phyloP scores from a whole-genome alignment of 2,797 vertebrate genomes.

The Melanogrammus aeglefinus region DNA sequence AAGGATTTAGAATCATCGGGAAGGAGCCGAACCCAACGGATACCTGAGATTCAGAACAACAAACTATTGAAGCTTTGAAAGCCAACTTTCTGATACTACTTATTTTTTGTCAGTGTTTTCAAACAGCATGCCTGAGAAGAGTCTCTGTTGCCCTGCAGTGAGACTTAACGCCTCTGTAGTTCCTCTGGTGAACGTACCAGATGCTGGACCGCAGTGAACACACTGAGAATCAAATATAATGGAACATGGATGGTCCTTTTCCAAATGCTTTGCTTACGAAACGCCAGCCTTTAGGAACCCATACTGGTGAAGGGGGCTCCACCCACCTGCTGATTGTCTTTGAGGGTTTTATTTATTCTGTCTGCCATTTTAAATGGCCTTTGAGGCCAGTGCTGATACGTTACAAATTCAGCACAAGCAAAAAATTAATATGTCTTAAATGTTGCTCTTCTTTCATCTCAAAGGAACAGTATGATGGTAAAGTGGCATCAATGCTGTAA shows the following conservation, averaged over 20 bases:
- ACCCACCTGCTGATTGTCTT: conserved; percentile 64
- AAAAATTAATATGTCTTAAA: conserved; percentile 60
- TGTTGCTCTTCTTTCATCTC: conserved; percentile 54
- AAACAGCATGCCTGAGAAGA: background rate
- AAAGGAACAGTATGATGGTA: conserved; percentile 51
- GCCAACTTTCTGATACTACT: too few species aligned
- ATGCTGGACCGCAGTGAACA: background rate
- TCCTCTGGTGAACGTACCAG: conserved; percentile 17
- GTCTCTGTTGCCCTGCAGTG: background rate
- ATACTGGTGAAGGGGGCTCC: conserved; percentile 6
- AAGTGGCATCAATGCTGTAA: conserved; percentile 74
- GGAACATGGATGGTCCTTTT: conserved; percentile 58
- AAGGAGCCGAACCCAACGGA: background rate
- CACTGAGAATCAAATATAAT: conserved; percentile 43
- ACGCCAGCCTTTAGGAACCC: conserved; percentile 24
- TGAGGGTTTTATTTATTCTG: conserved; percentile 63
- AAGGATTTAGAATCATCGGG: background rate
- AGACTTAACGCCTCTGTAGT: background rate
- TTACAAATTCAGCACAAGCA: conserved; percentile 59
- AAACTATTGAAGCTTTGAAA: background rate
- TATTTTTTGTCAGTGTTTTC: background rate
- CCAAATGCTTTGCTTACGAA: conserved; percentile 66
- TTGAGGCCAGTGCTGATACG: conserved; percentile 66
- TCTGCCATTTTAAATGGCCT: conserved; percentile 70
- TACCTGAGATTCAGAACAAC: background rate